phyloP scores from a whole-genome alignment of 1,140 invertebrate species.

The Oryzaephilus surinamensis region DNA sequence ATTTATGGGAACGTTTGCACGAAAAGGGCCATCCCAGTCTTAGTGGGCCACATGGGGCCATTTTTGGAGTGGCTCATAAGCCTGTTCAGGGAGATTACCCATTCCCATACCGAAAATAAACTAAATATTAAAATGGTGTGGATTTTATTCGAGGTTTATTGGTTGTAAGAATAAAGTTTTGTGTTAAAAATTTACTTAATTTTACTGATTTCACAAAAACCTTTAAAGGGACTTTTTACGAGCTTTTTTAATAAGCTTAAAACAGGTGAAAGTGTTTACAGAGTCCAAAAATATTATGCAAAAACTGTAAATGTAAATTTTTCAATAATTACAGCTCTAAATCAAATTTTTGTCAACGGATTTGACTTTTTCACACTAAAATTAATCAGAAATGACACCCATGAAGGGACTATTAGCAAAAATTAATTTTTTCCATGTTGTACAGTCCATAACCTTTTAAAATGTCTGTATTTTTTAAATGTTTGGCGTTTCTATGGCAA shows the following conservation, averaged over 20 bases:
- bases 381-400: no score
- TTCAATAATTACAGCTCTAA: no score
- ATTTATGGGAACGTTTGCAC: constrained; percentile 4
- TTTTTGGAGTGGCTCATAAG: not conserved
- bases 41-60: constrained; percentile 1
- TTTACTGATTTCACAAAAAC: not conserved
- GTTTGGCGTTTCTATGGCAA: not conserved
- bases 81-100: constrained; percentile 4
- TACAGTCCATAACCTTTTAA: not conserved
- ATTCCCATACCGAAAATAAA: constrained; percentile 7
- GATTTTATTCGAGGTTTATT: no score
- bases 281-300: no score
- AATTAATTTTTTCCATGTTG: no score
- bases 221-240: not conserved
- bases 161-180: no score
- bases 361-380: no score
- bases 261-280: no score
- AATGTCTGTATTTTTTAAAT: no score
- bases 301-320: no score
- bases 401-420: no score
- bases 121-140: not conserved
- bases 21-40: not conserved
- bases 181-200: not conserved
- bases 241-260: not conserved
- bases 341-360: no score